Evolutionary conservation across 1,140 invertebrate genomes (phyloP).

Genomic region (Phthorimaea operculella): DNA sequence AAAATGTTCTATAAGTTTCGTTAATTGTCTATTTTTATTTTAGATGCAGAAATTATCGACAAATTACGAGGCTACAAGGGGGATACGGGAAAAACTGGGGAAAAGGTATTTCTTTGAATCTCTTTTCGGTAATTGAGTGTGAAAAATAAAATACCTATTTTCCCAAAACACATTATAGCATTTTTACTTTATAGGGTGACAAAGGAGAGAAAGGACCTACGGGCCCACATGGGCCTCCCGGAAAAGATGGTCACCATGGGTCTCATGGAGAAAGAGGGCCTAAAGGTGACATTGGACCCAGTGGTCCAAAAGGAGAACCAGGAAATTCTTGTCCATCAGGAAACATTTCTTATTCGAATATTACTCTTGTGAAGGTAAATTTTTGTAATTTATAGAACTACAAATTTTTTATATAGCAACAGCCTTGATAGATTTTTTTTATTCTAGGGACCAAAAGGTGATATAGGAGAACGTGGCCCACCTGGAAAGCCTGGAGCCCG

Average conservation of each 20-base stretch:
- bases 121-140: too few relatives aligned
- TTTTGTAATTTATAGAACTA: not conserved
- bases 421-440: too few relatives aligned
- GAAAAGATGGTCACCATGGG: conserved; percentile 33
- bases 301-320: conserved; percentile 36
- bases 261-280: conserved; percentile 22
- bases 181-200: conserved; percentile 16
- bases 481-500: conserved; percentile 24
- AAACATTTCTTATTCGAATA: conserved; percentile 17
- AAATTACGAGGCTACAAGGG: conserved; percentile 41
- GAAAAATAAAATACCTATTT: too few relatives aligned
- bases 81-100: conserved; percentile 28
- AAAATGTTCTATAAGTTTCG: too few relatives aligned
- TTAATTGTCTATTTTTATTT: conserved; percentile 13
- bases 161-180: too few relatives aligned
- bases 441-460: conserved; percentile 27
- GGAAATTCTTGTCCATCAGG: conserved; percentile 34
- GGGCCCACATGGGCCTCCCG: conserved; percentile 28
- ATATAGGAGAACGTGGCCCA: conserved; percentile 18
- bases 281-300: conserved; percentile 24
- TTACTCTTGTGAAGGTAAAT: conserved; percentile 32
- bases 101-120: conserved; percentile 29
- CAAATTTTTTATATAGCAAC: too few relatives aligned
- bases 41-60: conserved; percentile 37
- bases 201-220: conserved; percentile 30